phyloP scores from a whole-genome alignment of 2,113 vertebrate genomes.

The Bubo scandiacus region DNA sequence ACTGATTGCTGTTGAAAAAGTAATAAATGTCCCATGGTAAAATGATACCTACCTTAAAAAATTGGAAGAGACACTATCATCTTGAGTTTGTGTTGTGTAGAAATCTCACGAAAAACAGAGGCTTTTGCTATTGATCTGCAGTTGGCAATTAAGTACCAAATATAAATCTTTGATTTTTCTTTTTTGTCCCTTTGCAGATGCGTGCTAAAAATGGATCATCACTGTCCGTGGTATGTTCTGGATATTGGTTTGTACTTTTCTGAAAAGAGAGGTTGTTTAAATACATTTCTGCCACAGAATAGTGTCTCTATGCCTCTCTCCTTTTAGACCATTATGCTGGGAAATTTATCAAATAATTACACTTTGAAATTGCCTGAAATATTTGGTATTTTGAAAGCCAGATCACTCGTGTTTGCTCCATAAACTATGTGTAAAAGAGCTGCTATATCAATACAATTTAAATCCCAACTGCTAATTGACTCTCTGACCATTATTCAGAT shows the following conservation, averaged over 20 bases:
- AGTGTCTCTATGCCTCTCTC: neutral
- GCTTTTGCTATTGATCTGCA: neutral
- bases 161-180: neutral
- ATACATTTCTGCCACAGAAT: neutral
- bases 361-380: neutral
- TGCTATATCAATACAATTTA: neutral
- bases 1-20: neutral
- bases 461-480: neutral
- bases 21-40: neutral
- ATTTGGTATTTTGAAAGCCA: neutral
- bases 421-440: neutral
- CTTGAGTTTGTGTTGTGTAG: neutral
- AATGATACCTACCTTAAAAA: neutral
- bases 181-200: conserved; percentile 78
- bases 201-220: conserved; percentile 99
- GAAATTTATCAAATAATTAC: neutral
- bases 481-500: neutral
- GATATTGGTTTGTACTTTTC: neutral
- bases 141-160: neutral
- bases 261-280: neutral
- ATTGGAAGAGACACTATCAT: too few relatives aligned
- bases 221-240: conserved; percentile 92
- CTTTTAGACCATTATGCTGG: neutral
- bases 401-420: neutral
- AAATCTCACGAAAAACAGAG: neutral